Conservation (phyloP, 2,888 invertebrate species). For the Alviniconcha strummeri region DNA sequence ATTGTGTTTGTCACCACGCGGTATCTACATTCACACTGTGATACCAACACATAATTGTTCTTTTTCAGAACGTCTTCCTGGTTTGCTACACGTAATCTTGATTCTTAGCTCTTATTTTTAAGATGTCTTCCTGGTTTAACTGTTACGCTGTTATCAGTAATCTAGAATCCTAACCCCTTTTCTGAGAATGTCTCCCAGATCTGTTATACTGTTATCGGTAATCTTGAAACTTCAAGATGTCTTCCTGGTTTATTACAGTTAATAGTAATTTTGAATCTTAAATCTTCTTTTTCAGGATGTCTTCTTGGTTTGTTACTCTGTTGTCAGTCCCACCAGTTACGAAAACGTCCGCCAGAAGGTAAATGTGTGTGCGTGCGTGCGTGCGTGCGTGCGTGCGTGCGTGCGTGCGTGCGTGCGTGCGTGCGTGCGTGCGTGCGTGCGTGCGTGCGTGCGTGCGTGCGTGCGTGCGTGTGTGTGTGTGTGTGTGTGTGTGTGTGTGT, state of each 20-base stretch:
- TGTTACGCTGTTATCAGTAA: no score
- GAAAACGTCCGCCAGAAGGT: constrained; percentile 99
- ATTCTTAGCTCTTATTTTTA: no score
- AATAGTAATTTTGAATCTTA: no score
- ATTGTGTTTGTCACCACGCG: constrained; percentile 78
- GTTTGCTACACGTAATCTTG: no score
- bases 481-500: neutral
- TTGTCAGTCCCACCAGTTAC: constrained; percentile 99
- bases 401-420: neutral
- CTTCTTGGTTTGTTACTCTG: constrained; percentile 98
- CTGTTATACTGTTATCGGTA: no score
- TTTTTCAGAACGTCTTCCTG: no score
- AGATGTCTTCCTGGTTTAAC: no score
- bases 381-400: neutral
- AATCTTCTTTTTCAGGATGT: constrained; percentile 81
- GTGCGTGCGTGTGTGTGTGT: neutral
- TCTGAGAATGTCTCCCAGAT: no score
- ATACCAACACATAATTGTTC: no score
- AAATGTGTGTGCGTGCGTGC: constrained; percentile 44
- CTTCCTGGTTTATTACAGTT: no score
- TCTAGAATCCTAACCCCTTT: no score
- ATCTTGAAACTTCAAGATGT: no score
- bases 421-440: neutral
- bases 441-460: neutral
- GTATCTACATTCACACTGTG: constrained; percentile 60